These are phyloP conservation scores for Agrotis clavis DNA, from an alignment of 2,888 invertebrate species.

Conservation along the genomic window DNA sequence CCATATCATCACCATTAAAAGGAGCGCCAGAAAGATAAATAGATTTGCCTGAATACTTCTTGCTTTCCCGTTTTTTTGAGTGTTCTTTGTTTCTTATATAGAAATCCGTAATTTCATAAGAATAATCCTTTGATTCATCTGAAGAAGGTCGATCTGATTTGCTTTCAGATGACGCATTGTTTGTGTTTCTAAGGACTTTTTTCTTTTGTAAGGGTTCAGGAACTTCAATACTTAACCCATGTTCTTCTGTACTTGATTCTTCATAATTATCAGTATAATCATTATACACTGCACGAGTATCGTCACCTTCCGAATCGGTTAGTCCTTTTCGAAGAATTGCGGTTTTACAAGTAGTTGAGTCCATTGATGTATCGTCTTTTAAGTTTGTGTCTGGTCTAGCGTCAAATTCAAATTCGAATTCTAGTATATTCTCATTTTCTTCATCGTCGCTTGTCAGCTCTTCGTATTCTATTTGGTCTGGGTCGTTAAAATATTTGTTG, in stretches of 20 bases:
- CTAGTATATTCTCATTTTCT: not conserved
- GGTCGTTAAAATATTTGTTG: conserved; percentile 6
- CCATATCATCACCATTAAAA: not conserved
- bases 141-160: not conserved
- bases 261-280: conserved; percentile 51
- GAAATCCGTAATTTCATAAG: not conserved
- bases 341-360: not conserved
- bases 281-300: not conserved
- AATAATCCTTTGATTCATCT: not conserved
- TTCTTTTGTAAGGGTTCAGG: not conserved
- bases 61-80: not conserved
- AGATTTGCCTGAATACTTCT: not conserved
- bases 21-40: not conserved
- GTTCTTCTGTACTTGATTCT: conserved; percentile 13
- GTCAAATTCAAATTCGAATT: conserved; percentile 1
- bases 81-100: not conserved
- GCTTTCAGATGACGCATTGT: not conserved
- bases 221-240: conserved; percentile 22
- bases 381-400: not conserved
- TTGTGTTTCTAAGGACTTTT: not conserved
- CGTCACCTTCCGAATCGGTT: conserved; percentile 7
- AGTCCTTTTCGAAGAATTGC: not conserved
- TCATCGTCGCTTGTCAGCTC: not conserved
- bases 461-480: not conserved
- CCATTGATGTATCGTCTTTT: not conserved